These are phyloP conservation scores for Alloscopus bannaensis DNA, from an alignment of 2,888 invertebrate genomes.

Conservation along the genomic window DNA sequence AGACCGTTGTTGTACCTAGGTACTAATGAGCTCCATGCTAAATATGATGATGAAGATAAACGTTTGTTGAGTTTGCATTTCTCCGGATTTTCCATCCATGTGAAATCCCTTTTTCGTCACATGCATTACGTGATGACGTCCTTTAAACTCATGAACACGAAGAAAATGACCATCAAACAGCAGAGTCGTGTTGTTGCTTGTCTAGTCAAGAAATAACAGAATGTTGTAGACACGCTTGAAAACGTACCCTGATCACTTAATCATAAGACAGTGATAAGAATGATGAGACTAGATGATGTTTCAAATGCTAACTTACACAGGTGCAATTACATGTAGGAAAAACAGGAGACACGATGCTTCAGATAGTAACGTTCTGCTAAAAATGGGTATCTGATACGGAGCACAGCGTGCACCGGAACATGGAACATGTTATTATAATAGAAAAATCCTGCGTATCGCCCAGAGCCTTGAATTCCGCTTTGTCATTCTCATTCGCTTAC, in stretches of 20 bases:
- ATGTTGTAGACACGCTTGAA: too few species aligned
- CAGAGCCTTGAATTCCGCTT: conserved; percentile 37
- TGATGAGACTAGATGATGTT: conserved; percentile 14
- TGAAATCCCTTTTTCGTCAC: too few species aligned
- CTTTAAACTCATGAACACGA: too few species aligned
- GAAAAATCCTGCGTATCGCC: conserved; percentile 41
- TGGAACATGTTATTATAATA: conserved; percentile 43
- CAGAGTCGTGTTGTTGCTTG: too few species aligned
- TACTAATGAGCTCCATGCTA: conserved; percentile 28
- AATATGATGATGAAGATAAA: too few species aligned
- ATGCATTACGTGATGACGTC: too few species aligned
- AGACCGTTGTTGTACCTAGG: conserved; percentile 1
- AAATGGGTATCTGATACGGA: conserved; percentile 39
- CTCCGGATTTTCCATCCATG: too few species aligned
- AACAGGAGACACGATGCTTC: conserved; percentile 27
- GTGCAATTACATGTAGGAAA: conserved; percentile 18
- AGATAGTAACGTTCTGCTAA: conserved; percentile 1
- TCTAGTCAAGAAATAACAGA: too few species aligned
- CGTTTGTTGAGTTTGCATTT: too few species aligned
- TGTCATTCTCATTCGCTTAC: conserved; percentile 39
- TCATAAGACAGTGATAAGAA: too few species aligned
- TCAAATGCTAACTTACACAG: conserved; percentile 4
- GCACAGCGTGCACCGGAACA: conserved; percentile 48
- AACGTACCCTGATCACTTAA: too few species aligned
- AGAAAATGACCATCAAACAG: too few species aligned